Conservation (phyloP, 2,113 vertebrate genomes). For the Rhinolophus sinicus region DNA sequence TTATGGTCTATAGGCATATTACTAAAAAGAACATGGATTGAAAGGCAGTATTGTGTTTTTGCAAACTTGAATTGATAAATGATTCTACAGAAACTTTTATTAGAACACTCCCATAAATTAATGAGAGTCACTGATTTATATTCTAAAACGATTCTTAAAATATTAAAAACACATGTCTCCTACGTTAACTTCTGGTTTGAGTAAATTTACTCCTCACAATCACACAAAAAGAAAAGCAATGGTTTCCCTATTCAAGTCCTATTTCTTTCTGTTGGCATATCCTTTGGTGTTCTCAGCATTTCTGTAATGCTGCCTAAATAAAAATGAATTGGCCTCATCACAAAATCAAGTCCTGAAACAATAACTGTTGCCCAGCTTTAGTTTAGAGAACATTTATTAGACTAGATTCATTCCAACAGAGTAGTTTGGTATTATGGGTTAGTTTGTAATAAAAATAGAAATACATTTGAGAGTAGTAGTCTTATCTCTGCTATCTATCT, state of each 20-base stretch:
- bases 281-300: conserved; percentile 55
- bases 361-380: conserved; percentile 48
- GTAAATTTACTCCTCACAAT: not conserved
- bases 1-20: not conserved
- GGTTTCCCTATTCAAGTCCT: not conserved
- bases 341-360: conserved; percentile 55
- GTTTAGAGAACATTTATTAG: conserved; percentile 47
- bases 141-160: not conserved
- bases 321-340: conserved; percentile 55
- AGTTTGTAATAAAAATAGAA: conserved; percentile 68
- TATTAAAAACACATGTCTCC: not conserved
- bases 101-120: conserved; percentile 13
- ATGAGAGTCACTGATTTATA: not conserved
- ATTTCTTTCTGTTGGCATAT: not conserved
- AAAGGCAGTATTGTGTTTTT: not conserved
- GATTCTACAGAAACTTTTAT: not conserved
- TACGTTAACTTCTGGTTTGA: not conserved
- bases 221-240: not conserved
- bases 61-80: not conserved
- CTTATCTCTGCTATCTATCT: conserved; percentile 15
- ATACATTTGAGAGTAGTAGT: conserved; percentile 40
- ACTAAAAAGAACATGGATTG: not conserved
- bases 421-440: conserved; percentile 37
- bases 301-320: conserved; percentile 12
- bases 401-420: conserved; percentile 39